Conservation (phyloP, 1,140 invertebrate genomes). For the Pseudomyrmex pallidus region DNA sequence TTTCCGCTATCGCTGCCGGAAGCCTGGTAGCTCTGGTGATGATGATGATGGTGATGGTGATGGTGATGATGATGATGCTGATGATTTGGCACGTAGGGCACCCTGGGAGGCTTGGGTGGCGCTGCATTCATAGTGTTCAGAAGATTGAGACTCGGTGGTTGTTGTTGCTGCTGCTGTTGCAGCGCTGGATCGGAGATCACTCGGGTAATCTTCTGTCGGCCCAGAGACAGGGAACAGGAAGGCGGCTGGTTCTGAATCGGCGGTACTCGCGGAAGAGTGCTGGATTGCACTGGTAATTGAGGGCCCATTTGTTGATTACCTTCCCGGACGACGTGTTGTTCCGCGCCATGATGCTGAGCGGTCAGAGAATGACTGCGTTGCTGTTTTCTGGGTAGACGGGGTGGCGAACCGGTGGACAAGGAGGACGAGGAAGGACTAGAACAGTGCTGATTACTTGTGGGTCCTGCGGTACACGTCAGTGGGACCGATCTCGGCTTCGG, state of each 20-base stretch:
- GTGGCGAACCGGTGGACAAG: constrained; percentile 79
- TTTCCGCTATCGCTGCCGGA: constrained; percentile 95
- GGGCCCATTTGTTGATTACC: constrained; percentile 64
- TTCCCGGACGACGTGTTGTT: constrained; percentile 65
- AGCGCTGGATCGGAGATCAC: constrained; percentile 82
- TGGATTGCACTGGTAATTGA: constrained; percentile 74
- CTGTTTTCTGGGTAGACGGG: constrained; percentile 79
- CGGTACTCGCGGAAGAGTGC: constrained; percentile 80
- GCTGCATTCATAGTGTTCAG: constrained; percentile 81
- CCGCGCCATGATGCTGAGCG: constrained; percentile 74
- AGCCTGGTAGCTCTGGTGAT: constrained; percentile 88
- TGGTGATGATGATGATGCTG: constrained; percentile 73
- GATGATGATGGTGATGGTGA: constrained; percentile 78
- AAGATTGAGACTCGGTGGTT: constrained; percentile 70
- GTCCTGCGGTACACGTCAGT: constrained; percentile 70
- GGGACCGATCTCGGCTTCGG: constrained; percentile 82
- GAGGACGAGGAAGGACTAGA: constrained; percentile 80
- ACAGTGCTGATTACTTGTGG: constrained; percentile 74
- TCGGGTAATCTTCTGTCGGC: constrained; percentile 82
- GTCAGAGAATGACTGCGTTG: constrained; percentile 82
- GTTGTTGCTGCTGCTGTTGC: constrained; percentile 78
- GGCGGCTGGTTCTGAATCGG: constrained; percentile 80
- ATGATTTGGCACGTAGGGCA: constrained; percentile 84
- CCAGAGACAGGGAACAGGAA: constrained; percentile 81
- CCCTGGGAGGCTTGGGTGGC: constrained; percentile 90